Percentiles rank a stretch among this genome's conserved stretches.
Evolutionary conservation across 2,888 invertebrate species (phyloP).

Genomic region (Camptogramma bilineatum): DNA sequence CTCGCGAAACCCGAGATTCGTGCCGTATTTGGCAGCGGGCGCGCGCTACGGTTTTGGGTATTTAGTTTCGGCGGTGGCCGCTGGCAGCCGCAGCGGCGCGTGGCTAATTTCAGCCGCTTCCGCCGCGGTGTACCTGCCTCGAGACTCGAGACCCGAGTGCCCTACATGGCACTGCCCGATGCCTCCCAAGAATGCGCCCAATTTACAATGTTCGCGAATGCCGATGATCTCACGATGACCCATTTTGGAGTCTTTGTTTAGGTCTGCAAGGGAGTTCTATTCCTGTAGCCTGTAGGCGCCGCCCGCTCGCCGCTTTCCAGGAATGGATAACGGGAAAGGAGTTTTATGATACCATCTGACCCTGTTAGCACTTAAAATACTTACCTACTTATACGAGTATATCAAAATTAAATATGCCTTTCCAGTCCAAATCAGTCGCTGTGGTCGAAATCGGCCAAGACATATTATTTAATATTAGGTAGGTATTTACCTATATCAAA

Average conservation of each 20-base stretch:
- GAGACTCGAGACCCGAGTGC: neutral
- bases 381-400: too few species aligned
- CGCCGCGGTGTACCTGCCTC: conserved; percentile 46
- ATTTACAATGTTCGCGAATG: conserved; percentile 33
- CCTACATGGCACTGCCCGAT: neutral
- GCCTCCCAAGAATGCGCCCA: conserved; percentile 15
- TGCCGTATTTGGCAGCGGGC: conserved; percentile 80
- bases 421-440: too few species aligned
- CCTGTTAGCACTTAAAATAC: neutral
- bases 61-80: conserved; percentile 45
- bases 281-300: conserved; percentile 25
- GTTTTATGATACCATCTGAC: neutral
- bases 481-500: neutral
- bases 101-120: conserved; percentile 68
- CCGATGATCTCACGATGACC: conserved; percentile 40
- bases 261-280: conserved; percentile 22
- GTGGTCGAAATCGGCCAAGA: too few species aligned
- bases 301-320: conserved; percentile 8
- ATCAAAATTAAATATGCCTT: too few species aligned
- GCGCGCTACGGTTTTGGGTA: conserved; percentile 41
- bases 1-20: conserved; percentile 82
- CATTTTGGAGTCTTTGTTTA: conserved; percentile 35
- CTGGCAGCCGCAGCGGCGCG: conserved; percentile 46
- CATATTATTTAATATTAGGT: too few species aligned
- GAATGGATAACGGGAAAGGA: conserved; percentile 9